Conservation (phyloP, 2,888 invertebrate genomes). For the Drosophila tanythrix region DNA sequence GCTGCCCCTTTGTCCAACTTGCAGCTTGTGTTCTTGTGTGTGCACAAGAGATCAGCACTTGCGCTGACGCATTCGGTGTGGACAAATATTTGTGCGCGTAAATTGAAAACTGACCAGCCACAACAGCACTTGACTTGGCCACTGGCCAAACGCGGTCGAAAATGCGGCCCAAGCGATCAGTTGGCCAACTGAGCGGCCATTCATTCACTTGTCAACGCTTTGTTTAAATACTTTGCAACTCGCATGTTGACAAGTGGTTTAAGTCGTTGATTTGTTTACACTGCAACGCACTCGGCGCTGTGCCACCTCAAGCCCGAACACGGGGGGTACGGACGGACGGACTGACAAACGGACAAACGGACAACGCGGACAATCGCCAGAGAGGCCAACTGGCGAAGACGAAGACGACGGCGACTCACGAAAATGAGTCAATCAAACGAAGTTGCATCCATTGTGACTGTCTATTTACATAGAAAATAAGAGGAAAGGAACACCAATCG, state of each 20-base stretch:
- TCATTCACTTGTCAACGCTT: slow-evolving; percentile 78
- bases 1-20: slow-evolving; percentile 32
- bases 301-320: slow-evolving; percentile 22
- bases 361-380: slow-evolving; percentile 5
- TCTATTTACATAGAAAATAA: slow-evolving; percentile 61
- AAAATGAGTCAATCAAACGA: slow-evolving; percentile 79
- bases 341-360: not conserved
- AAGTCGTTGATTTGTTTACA: slow-evolving; percentile 80
- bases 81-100: slow-evolving; percentile 79
- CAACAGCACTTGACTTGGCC: slow-evolving; percentile 76
- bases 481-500: not conserved
- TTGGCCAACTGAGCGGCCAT: slow-evolving; percentile 54
- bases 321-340: slow-evolving; percentile 4
- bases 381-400: slow-evolving; percentile 13
- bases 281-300: slow-evolving; percentile 57
- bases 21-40: slow-evolving; percentile 17
- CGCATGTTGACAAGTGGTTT: slow-evolving; percentile 80
- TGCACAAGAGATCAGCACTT: slow-evolving; percentile 79
- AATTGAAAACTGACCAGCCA: slow-evolving; percentile 81
- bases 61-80: slow-evolving; percentile 76
- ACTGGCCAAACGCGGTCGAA: slow-evolving; percentile 35
- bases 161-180: slow-evolving; percentile 36
- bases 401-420: slow-evolving; percentile 54
- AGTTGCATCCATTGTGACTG: slow-evolving; percentile 59
- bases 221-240: slow-evolving; percentile 81